These are phyloP conservation scores for Gymnoscelis rufifasciata DNA, from an alignment of 2,888 invertebrate genomes.

Conservation along the genomic window DNA sequence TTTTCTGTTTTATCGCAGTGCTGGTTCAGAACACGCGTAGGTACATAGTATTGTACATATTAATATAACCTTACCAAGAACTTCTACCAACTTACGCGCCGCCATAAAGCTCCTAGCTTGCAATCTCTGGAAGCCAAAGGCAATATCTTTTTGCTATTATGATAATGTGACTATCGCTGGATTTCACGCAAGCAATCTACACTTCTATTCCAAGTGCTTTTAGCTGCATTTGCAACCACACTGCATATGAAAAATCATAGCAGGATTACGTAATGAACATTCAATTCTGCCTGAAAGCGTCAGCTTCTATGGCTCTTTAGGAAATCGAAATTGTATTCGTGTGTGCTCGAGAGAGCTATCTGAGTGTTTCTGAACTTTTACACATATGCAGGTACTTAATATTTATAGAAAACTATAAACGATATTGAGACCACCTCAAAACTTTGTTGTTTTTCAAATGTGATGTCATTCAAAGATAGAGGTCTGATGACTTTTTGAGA, in stretches of 20 bases:
- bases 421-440: no score
- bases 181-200: conserved; percentile 10
- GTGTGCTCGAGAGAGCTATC: neutral
- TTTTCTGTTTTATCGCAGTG: no score
- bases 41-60: no score
- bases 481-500: no score
- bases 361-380: neutral
- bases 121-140: no score
- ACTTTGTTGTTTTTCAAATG: no score
- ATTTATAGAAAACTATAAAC: no score
- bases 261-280: conserved; percentile 19
- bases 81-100: no score
- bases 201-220: conserved; percentile 11
- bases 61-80: no score
- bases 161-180: conserved; percentile 12
- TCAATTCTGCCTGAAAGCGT: conserved; percentile 23
- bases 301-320: neutral
- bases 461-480: no score
- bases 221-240: conserved; percentile 13
- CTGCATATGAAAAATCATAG: conserved; percentile 7
- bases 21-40: no score
- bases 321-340: conserved; percentile 14
- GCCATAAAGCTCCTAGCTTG: no score
- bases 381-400: neutral
- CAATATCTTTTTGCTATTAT: neutral